Percentiles rank a stretch among this genome's conserved stretches.
These are phyloP conservation scores for Dicaeum eximium DNA, from an alignment of 2,113 vertebrate genomes.

Conservation along the genomic window DNA sequence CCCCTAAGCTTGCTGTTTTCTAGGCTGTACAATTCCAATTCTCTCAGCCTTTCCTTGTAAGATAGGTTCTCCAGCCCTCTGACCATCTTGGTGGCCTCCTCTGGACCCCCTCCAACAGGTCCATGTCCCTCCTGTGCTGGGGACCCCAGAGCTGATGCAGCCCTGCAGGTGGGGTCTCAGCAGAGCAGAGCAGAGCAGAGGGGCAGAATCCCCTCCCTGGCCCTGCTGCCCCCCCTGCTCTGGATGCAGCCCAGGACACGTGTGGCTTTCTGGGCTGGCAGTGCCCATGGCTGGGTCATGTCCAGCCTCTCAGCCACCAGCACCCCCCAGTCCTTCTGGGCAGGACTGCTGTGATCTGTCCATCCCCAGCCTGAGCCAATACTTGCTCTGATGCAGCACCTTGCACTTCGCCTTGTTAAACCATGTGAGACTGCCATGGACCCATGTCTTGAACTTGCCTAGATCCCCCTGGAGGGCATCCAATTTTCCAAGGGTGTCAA, in stretches of 20 bases:
- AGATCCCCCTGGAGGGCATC: not conserved
- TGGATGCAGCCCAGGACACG: not conserved
- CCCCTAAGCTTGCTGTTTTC: not conserved
- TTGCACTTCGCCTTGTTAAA: not conserved
- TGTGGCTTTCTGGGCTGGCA: not conserved
- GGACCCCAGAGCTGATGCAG: not conserved
- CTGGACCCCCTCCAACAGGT: too few relatives aligned
- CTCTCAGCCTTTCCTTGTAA: not conserved
- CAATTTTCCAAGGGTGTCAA: not conserved
- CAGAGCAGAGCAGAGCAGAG: not conserved
- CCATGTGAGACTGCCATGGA: accelerated
- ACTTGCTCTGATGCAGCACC: not conserved
- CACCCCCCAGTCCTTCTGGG: not conserved
- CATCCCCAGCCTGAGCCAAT: accelerated
- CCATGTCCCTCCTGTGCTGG: not conserved
- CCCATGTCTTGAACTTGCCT: not conserved
- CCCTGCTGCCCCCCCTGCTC: not conserved
- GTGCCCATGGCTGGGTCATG: not conserved
- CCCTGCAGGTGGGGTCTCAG: not conserved
- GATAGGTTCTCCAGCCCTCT: not conserved
- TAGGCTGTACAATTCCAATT: not conserved
- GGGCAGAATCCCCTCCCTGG: not conserved
- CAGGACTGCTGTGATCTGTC: not conserved
- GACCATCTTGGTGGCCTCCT: not conserved
- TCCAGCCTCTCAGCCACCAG: not conserved